Evolutionary conservation across 2,113 vertebrate genomes (phyloP), one percentile per base, ranked within the genome.

Genomic region (Halcyon malimbica): DNA sequence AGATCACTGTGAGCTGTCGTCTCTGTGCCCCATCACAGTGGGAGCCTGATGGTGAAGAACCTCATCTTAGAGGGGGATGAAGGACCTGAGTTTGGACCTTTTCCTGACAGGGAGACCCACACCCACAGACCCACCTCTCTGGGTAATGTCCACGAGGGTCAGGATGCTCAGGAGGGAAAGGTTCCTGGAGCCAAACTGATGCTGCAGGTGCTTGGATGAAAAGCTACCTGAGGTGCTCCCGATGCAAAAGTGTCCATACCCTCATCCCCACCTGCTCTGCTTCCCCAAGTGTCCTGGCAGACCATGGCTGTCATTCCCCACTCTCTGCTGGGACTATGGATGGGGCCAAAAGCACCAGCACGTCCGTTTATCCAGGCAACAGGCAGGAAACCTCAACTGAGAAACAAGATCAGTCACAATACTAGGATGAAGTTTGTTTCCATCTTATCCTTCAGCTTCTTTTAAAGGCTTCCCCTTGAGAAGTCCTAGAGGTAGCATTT

Each of bases 201-300:
- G 42, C 71, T 78, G n/a, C 11, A 13, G 46, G 9, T 21, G 44
- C 71, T 57, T 10, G 2, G 3, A 2, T 11, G 73, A 37, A 20
- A 60, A 44, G 24, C 37, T 23, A 12, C 7, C 23, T 2, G 14
- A 41, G 60, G 15, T 6, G 39, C 28, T 54, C 54, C 69, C 42
- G 15, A 1, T 1, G 1, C 28, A 10, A 6, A 28, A 2, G 3
- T 6, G 2, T 37, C 50, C 33, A 2, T 48, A 5, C 46, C 76
- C 29, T 71, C 44, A 8, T 19, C 76, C 18, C 59, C 86, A 7
- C 2, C 59, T 5, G 21, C 25, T 56, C 65, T 3, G 5, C 77
- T 44, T 28, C 78, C 20, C 59, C 24, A 21, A 1, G 26, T 1
- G 16, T n/a, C 74, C 79, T 35, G 21, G n/a, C 24, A 65, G 23